These are phyloP conservation scores for Imbricaverruca yamaguchii DNA, from an alignment of 2,888 invertebrate genomes.

Conservation along the genomic window DNA sequence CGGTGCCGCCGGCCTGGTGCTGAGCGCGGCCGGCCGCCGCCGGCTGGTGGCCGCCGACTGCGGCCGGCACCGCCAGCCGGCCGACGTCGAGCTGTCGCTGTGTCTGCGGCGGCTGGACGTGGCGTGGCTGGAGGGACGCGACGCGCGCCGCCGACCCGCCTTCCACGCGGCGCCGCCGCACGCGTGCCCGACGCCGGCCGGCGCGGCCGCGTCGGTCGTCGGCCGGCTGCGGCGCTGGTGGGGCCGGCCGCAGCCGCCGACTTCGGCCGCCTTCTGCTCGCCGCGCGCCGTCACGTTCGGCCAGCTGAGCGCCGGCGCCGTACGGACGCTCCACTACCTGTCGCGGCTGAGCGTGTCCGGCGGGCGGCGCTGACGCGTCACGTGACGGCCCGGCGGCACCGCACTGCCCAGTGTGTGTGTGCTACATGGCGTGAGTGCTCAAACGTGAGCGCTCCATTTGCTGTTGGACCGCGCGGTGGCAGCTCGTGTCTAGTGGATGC, in stretches of 20 bases:
- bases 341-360: not conserved
- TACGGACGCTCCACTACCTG: not conserved
- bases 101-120: not conserved
- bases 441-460: too few species aligned
- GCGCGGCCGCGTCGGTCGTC: not conserved
- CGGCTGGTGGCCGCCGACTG: not conserved
- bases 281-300: not conserved
- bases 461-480: too few species aligned
- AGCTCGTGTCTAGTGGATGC: too few species aligned
- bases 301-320: not conserved
- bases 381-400: too few species aligned
- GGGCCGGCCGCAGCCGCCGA: not conserved
- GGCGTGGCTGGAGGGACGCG: not conserved
- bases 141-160: not conserved
- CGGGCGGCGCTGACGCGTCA: too few species aligned
- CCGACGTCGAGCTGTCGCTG: not conserved
- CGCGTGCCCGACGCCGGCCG: not conserved
- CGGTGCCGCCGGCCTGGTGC: not conserved
- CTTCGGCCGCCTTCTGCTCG: not conserved
- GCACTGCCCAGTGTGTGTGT: too few species aligned
- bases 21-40: not conserved
- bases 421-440: too few species aligned
- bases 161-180: not conserved
- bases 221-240: not conserved
- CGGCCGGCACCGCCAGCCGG: constrained; percentile 1